These are phyloP conservation scores for Bufo bufo DNA, from an alignment of 2,113 vertebrate genomes.

Conservation along the genomic window DNA sequence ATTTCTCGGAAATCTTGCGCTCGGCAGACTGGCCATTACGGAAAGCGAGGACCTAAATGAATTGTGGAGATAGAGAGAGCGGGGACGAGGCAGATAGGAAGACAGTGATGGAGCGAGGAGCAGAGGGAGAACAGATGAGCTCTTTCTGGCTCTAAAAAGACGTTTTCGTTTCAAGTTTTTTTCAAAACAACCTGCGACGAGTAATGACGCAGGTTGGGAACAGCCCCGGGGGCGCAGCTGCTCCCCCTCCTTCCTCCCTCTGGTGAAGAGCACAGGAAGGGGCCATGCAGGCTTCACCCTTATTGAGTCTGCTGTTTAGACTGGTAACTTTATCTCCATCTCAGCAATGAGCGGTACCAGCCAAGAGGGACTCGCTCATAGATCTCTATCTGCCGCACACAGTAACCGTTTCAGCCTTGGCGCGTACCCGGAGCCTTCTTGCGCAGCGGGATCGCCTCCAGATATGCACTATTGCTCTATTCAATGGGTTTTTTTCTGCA, in stretches of 20 bases:
- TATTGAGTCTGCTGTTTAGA: constrained; percentile 30
- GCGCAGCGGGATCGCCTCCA: neutral
- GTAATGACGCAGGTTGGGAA: constrained; percentile 53
- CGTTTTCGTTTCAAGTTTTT: constrained; percentile 26
- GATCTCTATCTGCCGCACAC: constrained; percentile 28
- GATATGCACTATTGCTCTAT: neutral
- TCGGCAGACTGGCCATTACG: neutral
- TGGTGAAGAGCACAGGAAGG: neutral
- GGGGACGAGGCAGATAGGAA: neutral
- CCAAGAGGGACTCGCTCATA: constrained; percentile 9
- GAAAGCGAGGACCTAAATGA: neutral
- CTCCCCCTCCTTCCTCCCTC: neutral
- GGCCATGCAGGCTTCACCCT: constrained; percentile 6
- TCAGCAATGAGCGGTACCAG: neutral
- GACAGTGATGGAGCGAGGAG: constrained; percentile 2
- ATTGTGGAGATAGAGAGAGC: neutral
- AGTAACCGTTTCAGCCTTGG: neutral
- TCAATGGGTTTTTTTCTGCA: neutral
- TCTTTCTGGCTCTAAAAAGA: constrained; percentile 28
- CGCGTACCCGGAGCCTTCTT: neutral
- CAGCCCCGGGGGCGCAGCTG: constrained; percentile 35
- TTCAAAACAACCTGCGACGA: constrained; percentile 37
- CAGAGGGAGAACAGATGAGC: constrained; percentile 32
- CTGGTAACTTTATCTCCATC: constrained; percentile 46
- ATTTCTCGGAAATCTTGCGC: neutral